phyloP scores from a whole-genome alignment of 2,888 invertebrate genomes.

The Oligia strigilis region DNA sequence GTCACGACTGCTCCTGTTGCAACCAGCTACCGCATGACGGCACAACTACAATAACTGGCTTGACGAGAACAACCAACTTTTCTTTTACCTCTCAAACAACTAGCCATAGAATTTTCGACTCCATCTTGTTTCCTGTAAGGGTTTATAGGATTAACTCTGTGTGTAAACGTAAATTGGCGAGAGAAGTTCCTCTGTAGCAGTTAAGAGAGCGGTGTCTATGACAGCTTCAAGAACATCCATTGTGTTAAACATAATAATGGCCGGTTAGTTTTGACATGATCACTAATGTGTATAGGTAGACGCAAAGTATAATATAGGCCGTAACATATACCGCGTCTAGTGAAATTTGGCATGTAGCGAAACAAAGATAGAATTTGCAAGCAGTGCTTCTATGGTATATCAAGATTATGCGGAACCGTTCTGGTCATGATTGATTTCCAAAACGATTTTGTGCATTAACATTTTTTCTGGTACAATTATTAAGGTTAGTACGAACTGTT shows the following conservation, averaged over 20 bases:
- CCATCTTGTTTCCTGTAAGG: conserved; percentile 17
- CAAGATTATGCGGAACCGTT: conserved; percentile 23
- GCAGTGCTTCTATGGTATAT: background rate
- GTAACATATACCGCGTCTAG: conserved; percentile 1
- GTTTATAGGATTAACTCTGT: background rate
- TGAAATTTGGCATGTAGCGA: conserved; percentile 10
- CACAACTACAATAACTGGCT: conserved; percentile 66
- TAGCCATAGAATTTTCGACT: conserved; percentile 24
- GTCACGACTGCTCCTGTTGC: conserved; percentile 61
- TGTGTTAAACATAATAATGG: conserved; percentile 52
- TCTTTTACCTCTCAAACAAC: background rate
- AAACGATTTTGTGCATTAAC: conserved; percentile 8
- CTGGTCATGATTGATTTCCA: conserved; percentile 8
- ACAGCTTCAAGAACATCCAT: conserved; percentile 59
- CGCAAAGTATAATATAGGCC: conserved; percentile 29
- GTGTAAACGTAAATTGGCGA: conserved; percentile 21
- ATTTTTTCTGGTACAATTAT: conserved; percentile 42
- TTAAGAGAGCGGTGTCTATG: conserved; percentile 57
- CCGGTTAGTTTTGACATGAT: conserved; percentile 49
- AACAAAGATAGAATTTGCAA: conserved; percentile 1
- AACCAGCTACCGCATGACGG: conserved; percentile 67
- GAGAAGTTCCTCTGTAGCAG: conserved; percentile 37
- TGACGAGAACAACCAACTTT: conserved; percentile 44
- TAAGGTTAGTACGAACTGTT: conserved; percentile 18
- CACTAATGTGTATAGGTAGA: conserved; percentile 36